These are phyloP conservation scores for Cardiocondyla obscurior DNA, from an alignment of 1,140 invertebrate genomes.

Conservation along the genomic window DNA sequence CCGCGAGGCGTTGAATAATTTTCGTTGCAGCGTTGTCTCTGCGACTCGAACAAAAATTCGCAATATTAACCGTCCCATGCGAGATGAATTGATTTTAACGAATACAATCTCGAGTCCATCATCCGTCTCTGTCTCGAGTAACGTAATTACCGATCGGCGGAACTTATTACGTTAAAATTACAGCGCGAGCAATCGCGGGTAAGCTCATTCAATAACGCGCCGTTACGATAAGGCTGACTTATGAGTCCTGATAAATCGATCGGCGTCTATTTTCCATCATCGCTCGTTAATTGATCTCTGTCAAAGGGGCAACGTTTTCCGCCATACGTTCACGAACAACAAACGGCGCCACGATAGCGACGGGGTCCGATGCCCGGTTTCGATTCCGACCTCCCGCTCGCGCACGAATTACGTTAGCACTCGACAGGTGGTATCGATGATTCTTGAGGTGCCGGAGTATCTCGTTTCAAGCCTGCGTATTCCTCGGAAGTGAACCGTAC, in stretches of 20 bases:
- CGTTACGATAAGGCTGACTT: slow-evolving; percentile 43
- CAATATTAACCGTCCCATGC: not conserved
- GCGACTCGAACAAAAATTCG: not conserved
- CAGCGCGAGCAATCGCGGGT: slow-evolving; percentile 33
- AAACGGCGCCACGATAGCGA: slow-evolving; percentile 1
- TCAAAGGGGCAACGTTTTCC: slow-evolving; percentile 34
- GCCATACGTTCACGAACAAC: slow-evolving; percentile 20
- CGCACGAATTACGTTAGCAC: slow-evolving; percentile 57
- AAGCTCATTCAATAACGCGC: slow-evolving; percentile 47
- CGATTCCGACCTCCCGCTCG: slow-evolving; percentile 23
- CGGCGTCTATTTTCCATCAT: slow-evolving; percentile 49
- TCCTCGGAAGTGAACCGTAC: slow-evolving; percentile 33
- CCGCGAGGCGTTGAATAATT: not conserved
- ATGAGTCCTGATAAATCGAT: slow-evolving; percentile 47
- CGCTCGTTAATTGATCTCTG: slow-evolving; percentile 50
- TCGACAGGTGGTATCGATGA: slow-evolving; percentile 67
- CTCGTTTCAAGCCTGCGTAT: slow-evolving; percentile 60
- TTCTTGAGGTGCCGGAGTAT: slow-evolving; percentile 61
- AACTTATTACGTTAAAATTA: slow-evolving; percentile 50
- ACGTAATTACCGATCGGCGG: slow-evolving; percentile 43
- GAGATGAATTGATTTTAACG: slow-evolving; percentile 34
- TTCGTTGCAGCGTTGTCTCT: not conserved
- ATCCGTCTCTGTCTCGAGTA: slow-evolving; percentile 38
- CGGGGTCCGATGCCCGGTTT: not conserved
- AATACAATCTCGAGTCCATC: not conserved